Evolutionary conservation across 2,888 invertebrate species (phyloP).

Genomic region (Platynereis dumerilii): DNA sequence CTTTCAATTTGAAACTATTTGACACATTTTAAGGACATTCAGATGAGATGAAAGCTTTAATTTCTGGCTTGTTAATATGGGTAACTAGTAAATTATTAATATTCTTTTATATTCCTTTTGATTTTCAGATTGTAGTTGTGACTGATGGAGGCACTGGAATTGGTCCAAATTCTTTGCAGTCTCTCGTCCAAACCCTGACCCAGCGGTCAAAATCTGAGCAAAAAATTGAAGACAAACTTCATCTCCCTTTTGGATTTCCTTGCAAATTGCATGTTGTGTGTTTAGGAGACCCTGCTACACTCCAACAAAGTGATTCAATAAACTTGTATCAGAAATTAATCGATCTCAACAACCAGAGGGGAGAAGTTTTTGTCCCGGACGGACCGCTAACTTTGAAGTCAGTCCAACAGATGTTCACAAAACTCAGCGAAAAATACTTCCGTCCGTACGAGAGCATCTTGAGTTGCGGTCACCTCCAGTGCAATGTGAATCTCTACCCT

Average conservation of each 20-base stretch:
- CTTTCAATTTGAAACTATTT: no score
- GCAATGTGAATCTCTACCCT: constrained; percentile 77
- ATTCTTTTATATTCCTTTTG: no score
- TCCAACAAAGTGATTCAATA: constrained; percentile 67
- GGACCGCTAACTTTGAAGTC: constrained; percentile 47
- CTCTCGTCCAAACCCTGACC: constrained; percentile 63
- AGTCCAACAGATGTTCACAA: constrained; percentile 70
- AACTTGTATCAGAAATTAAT: constrained; percentile 81
- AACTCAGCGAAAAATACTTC: constrained; percentile 77
- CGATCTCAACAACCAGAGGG: constrained; percentile 73
- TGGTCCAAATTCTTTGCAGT: constrained; percentile 72
- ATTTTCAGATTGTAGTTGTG: constrained; percentile 72
- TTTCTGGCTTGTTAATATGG: no score
- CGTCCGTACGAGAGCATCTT: constrained; percentile 76
- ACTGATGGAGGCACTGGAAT: constrained; percentile 79
- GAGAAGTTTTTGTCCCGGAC: constrained; percentile 53
- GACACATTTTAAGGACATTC: no score
- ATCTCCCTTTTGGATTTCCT: constrained; percentile 80
- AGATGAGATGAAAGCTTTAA: no score
- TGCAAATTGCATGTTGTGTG: constrained; percentile 74
- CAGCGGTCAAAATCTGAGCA: constrained; percentile 39
- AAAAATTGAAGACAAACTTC: constrained; percentile 65
- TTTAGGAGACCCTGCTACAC: constrained; percentile 60
- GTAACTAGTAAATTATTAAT: no score
- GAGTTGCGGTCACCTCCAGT: constrained; percentile 78